Conservation (phyloP, 1,140 invertebrate genomes). For the Euwallacea fornicatus region DNA sequence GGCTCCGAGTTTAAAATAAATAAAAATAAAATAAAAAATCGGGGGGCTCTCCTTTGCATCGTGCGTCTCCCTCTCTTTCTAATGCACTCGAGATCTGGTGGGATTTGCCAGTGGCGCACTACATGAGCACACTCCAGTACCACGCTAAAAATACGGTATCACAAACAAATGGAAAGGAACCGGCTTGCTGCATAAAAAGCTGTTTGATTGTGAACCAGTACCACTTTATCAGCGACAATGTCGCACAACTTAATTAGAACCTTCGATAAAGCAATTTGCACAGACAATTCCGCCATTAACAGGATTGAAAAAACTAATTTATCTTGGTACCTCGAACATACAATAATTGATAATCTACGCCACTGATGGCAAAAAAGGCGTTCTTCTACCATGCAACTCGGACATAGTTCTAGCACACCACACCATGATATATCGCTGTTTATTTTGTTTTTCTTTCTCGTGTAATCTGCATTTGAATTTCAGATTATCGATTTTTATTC, state of each 20-base stretch:
- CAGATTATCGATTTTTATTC: constrained; percentile 37
- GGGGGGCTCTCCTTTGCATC: constrained; percentile 29
- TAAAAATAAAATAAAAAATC: constrained; percentile 46
- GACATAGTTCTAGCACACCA: constrained; percentile 23
- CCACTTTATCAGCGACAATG: no score
- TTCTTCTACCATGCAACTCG: constrained; percentile 21
- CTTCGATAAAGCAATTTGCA: no score
- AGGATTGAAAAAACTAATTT: no score
- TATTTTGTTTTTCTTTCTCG: constrained; percentile 30
- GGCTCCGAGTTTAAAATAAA: constrained; percentile 50
- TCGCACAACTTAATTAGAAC: no score
- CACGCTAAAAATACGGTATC: no score
- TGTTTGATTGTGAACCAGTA: no score
- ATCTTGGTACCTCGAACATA: no score
- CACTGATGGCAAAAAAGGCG: constrained; percentile 5
- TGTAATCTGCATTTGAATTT: constrained; percentile 33
- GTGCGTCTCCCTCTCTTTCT: constrained; percentile 17
- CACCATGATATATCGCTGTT: constrained; percentile 34
- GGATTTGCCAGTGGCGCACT: neutral
- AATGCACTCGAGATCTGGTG: constrained; percentile 7
- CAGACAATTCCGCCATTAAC: no score
- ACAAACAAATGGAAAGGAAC: neutral
- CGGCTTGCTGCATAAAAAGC: no score
- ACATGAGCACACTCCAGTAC: no score
- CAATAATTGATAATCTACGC: neutral